phyloP scores from a whole-genome alignment of 2,113 vertebrate genomes.

The Myrmecobius fasciatus region DNA sequence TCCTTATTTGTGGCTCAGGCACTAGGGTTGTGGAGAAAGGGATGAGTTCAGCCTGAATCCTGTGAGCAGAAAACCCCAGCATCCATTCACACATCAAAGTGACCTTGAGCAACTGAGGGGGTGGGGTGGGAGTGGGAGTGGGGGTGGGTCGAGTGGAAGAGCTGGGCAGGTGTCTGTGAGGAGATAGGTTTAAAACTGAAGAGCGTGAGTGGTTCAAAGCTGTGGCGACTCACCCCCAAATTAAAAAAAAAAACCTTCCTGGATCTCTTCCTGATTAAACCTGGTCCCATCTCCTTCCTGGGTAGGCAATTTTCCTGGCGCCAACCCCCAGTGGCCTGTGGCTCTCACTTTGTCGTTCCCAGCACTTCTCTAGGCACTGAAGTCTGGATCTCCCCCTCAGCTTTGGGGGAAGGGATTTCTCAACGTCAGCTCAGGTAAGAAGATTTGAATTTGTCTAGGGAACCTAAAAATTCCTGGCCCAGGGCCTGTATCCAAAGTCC shows the following conservation, averaged over 20 bases:
- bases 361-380: background rate
- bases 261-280: conserved; percentile 41
- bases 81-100: conserved; percentile 61
- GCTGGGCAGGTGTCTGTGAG: background rate
- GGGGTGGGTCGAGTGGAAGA: background rate
- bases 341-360: conserved; percentile 69
- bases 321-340: conserved; percentile 57
- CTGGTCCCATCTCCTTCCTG: background rate
- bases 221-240: background rate
- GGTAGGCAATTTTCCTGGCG: conserved; percentile 59
- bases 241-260: conserved; percentile 27
- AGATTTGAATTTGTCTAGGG: background rate
- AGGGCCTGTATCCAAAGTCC: background rate
- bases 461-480: background rate
- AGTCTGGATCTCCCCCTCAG: background rate
- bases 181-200: background rate
- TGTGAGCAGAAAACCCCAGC: background rate
- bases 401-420: conserved; percentile 6
- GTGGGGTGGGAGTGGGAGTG: too few species aligned
- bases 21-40: background rate
- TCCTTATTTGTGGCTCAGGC: background rate
- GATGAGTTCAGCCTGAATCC: background rate
- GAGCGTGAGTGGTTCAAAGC: background rate
- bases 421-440: background rate
- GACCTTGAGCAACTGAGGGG: background rate